These are phyloP conservation scores for Eilema sororculum DNA, from an alignment of 2,888 invertebrate species.

Conservation along the genomic window DNA sequence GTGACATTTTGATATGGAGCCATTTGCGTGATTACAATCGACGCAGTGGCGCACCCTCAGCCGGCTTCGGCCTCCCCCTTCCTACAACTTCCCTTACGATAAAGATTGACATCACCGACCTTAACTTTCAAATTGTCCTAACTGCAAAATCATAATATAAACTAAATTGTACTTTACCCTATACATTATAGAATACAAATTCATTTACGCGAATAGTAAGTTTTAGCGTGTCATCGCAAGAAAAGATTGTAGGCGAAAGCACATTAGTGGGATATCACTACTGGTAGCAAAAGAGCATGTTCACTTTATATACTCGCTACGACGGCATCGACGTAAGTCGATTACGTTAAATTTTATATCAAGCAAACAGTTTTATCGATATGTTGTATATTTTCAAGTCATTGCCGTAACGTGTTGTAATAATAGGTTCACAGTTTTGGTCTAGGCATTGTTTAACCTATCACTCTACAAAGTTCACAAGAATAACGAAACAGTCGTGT, in stretches of 20 bases:
- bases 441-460: constrained; percentile 39
- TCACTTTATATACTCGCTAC: constrained; percentile 73
- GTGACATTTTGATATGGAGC: constrained; percentile 85
- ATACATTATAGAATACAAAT: constrained; percentile 60
- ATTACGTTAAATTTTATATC: constrained; percentile 80
- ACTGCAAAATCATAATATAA: constrained; percentile 61
- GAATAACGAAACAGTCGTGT: constrained; percentile 17
- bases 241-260: constrained; percentile 84
- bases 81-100: constrained; percentile 83
- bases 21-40: constrained; percentile 87
- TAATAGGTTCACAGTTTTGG: constrained; percentile 46
- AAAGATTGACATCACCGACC: constrained; percentile 84
- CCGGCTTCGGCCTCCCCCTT: constrained; percentile 69
- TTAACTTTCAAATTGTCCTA: constrained; percentile 81
- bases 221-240: constrained; percentile 84
- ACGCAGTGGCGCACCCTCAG: constrained; percentile 82
- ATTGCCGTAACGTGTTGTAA: constrained; percentile 46
- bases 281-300: constrained; percentile 79
- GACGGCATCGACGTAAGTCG: constrained; percentile 74
- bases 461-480: constrained; percentile 27
- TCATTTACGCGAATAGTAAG: constrained; percentile 50
- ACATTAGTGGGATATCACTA: constrained; percentile 85
- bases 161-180: constrained; percentile 65
- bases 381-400: constrained; percentile 58
- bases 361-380: constrained; percentile 74